A percentile compares a stretch with the other conserved stretches of the same genome.
Conservation (phyloP, 1,140 invertebrate species). For the Sitodiplosis mosellana region DNA sequence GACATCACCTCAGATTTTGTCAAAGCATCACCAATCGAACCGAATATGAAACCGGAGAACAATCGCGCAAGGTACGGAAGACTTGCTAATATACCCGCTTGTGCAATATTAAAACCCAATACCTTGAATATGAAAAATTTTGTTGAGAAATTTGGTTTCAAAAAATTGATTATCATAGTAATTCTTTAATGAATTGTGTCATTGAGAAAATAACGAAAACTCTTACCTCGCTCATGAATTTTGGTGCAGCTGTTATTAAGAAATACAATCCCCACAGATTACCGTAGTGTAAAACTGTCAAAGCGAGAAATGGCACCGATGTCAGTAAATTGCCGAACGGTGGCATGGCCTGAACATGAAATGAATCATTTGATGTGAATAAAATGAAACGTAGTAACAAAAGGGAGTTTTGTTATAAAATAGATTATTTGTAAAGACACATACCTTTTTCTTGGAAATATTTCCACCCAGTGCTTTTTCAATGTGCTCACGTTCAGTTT, state of each 20-base stretch:
- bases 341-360: slow-evolving; percentile 27
- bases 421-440: background rate
- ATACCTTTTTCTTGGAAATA: slow-evolving; percentile 17
- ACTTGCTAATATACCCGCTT: slow-evolving; percentile 48
- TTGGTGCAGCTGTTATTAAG: slow-evolving; percentile 72
- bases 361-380: slow-evolving; percentile 1
- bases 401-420: slow-evolving; percentile 1
- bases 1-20: slow-evolving; percentile 34
- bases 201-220: no score
- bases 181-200: no score
- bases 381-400: background rate
- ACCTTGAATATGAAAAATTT: no score
- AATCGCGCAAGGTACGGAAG: slow-evolving; percentile 46
- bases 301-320: slow-evolving; percentile 46
- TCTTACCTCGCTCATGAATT: slow-evolving; percentile 53
- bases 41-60: slow-evolving; percentile 42
- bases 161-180: no score
- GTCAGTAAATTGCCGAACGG: slow-evolving; percentile 37
- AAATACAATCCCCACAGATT: slow-evolving; percentile 65
- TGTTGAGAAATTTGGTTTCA: no score
- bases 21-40: slow-evolving; percentile 41
- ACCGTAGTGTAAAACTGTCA: slow-evolving; percentile 48
- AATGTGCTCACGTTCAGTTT: slow-evolving; percentile 54
- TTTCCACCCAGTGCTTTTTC: background rate
- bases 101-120: slow-evolving; percentile 62